A percentile compares a stretch with the other conserved stretches of the same genome.
phyloP scores from a whole-genome alignment of 2,797 vertebrate genomes.

The Arnoldichthys spilopterus region DNA sequence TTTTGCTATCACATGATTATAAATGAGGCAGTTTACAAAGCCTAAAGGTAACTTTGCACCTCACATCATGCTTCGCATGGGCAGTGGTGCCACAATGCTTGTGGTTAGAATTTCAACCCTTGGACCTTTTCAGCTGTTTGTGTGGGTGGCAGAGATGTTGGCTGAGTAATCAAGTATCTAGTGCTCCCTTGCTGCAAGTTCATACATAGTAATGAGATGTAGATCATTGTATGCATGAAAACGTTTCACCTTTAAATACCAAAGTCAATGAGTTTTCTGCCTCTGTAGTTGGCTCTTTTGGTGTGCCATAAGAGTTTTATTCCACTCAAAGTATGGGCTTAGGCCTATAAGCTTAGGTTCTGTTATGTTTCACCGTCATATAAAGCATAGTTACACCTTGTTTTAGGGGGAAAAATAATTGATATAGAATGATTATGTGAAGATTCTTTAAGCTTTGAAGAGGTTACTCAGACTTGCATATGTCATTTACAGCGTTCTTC shows the following conservation, averaged over 20 bases:
- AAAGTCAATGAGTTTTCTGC: conserved; percentile 3
- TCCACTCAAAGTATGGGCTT: conserved; percentile 25
- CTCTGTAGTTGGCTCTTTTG: conserved; percentile 16
- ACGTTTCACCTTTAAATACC: conserved; percentile 23
- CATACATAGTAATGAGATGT: conserved; percentile 34
- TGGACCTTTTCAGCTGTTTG: conserved; percentile 17
- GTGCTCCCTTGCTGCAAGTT: conserved; percentile 16
- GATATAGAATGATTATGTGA: too few species aligned
- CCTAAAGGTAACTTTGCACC: not conserved
- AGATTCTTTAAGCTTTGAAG: too few species aligned
- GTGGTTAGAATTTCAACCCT: not conserved
- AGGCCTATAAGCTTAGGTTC: not conserved
- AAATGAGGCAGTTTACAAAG: not conserved
- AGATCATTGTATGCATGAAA: not conserved
- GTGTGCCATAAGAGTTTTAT: conserved; percentile 9
- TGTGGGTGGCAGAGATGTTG: conserved; percentile 18
- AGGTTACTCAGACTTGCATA: too few species aligned
- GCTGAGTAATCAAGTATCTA: conserved; percentile 19
- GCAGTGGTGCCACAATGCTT: not conserved
- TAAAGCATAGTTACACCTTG: not conserved
- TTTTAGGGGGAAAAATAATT: too few species aligned
- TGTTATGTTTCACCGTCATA: not conserved
- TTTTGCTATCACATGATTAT: not conserved
- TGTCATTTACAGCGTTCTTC: too few species aligned
- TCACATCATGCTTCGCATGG: not conserved